Evolutionary conservation across 2,888 invertebrate species (phyloP), one percentile per base, ranked within the genome.

Genomic region (Caenorhabditis uteleia): DNA sequence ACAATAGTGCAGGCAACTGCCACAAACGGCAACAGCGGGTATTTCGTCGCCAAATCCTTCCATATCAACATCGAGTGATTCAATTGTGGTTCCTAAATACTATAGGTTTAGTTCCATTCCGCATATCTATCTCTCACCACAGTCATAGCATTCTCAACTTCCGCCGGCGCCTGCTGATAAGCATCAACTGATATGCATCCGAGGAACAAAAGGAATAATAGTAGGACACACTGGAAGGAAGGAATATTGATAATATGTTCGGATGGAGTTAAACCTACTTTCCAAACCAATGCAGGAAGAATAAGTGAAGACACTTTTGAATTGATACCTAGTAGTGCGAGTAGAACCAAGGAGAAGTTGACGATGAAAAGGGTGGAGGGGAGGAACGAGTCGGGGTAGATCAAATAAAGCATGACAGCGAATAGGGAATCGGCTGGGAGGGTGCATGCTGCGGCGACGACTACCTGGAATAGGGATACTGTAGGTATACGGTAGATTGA

Each of bases 111-210:
- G n/a, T n/a, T n/a, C n/a, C n/a, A n/a, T n/a, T n/a, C 7, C 31
- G 31, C 31, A 29, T 14, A 29, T 29, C 8, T 10, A 29, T 14
- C 31, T 29, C 31, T 29, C 7, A 29, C 7, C 7, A 29, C 14
- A 29, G 7, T 14, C 14, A 29, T 29, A 10, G 7, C 14, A 29
- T 29, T 29, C 7, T 29, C 14, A 29, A 29, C 20, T 21, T 51
- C 55, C n/a, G 29, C 40, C 23, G 62, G 64, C 27, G 53, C 36
- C 21, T 58, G 53, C 33, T 64, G 64, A 44, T 54, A 64, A 26
- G 53, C 64, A 21, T 64, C 64, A 21, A 64, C 58, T 3, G 64
- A 58, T 31, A 64, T 58, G 40, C 64, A 64, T 40, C 64, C 64
- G 44, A 64, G 36, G 39, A 64, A 64, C 31, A 64, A 42, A 6